Conservation (phyloP, 1,140 invertebrate genomes). For the Scylla paramamosain region DNA sequence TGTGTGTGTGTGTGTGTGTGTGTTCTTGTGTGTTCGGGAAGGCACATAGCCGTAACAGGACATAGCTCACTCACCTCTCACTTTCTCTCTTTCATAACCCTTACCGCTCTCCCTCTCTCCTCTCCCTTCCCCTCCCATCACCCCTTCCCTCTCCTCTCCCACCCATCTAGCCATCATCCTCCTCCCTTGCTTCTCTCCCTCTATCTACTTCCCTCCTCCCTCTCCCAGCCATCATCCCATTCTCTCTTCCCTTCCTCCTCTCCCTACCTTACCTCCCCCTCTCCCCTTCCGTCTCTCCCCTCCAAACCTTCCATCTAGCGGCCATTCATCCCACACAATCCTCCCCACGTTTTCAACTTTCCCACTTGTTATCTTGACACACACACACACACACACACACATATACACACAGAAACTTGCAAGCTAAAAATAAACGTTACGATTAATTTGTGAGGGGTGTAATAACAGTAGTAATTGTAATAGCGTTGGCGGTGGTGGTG, state of each 20-base stretch:
- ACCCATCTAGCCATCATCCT: not conserved
- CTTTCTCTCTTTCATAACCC: slow-evolving; percentile 3
- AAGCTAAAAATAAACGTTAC: not conserved
- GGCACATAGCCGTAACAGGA: not conserved
- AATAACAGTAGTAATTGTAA: not conserved
- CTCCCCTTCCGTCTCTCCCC: too few relatives aligned
- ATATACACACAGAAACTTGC: not conserved
- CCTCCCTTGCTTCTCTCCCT: not conserved
- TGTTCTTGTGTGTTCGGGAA: not conserved
- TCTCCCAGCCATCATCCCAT: not conserved
- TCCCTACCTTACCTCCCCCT: too few relatives aligned
- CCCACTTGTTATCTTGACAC: too few relatives aligned
- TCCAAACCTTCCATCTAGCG: too few relatives aligned
- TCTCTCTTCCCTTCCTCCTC: not conserved
- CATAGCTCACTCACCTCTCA: not conserved
- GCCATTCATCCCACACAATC: too few relatives aligned
- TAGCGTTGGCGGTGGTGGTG: too few relatives aligned
- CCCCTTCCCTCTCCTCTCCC: not conserved
- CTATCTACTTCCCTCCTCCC: not conserved
- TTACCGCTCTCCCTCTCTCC: not conserved
- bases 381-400: not conserved
- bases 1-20: not conserved
- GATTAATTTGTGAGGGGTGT: not conserved
- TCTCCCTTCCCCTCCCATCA: not conserved
- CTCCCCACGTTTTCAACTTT: too few relatives aligned